Evolutionary conservation across 2,797 vertebrate species (phyloP).

Genomic region (Triplophysa yarkandensis): DNA sequence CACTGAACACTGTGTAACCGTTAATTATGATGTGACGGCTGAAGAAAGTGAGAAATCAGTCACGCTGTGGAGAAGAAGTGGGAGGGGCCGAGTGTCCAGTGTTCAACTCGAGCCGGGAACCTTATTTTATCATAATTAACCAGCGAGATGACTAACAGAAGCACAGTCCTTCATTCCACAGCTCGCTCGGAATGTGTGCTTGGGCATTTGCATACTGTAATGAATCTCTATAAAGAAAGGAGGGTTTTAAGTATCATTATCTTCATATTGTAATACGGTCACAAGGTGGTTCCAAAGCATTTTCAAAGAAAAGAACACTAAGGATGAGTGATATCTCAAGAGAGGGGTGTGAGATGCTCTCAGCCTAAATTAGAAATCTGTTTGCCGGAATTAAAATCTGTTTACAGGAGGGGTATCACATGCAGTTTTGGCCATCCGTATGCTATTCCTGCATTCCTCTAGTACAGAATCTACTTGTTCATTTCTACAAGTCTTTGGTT

Average conservation of each 20-base stretch:
- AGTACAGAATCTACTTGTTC: no score
- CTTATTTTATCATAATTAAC: constrained; percentile 58
- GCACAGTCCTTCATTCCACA: constrained; percentile 43
- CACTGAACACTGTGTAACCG: constrained; percentile 2
- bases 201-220: constrained; percentile 60
- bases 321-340: constrained; percentile 43
- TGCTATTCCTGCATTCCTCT: no score
- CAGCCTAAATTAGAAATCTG: constrained; percentile 39
- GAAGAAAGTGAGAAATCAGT: constrained; percentile 31
- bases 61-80: constrained; percentile 30
- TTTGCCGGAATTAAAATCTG: constrained; percentile 5
- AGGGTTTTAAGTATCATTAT: constrained; percentile 59
- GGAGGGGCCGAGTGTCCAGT: constrained; percentile 27
- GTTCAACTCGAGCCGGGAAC: constrained; percentile 39
- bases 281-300: constrained; percentile 47
- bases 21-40: constrained; percentile 38
- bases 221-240: constrained; percentile 46
- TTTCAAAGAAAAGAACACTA: constrained; percentile 50
- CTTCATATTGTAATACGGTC: constrained; percentile 49
- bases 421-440: no score
- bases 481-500: no score
- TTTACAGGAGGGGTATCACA: no score
- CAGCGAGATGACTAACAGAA: constrained; percentile 38
- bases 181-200: neutral
- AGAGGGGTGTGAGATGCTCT: constrained; percentile 22